phyloP scores from a whole-genome alignment of 2,797 vertebrate genomes.

The Aplochiton taeniatus region DNA sequence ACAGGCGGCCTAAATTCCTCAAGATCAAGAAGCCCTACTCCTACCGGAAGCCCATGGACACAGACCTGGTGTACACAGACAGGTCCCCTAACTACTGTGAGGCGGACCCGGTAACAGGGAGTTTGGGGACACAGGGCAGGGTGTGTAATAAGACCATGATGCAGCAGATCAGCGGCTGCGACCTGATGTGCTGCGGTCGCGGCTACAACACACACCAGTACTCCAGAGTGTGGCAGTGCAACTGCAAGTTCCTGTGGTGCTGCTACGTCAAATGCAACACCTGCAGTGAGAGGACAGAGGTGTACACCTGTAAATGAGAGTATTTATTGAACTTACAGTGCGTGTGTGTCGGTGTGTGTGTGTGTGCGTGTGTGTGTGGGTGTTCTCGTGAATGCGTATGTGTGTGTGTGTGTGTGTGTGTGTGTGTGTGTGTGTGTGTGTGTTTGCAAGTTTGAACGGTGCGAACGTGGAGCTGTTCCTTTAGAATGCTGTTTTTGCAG shows the following conservation, averaged over 20 bases:
- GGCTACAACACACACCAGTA: constrained; percentile 99
- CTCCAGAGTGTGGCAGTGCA: constrained; percentile 96
- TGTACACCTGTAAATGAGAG: constrained; percentile 94
- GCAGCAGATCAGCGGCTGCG: constrained; percentile 89
- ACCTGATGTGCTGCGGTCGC: constrained; percentile 96
- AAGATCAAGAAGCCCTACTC: constrained; percentile 95
- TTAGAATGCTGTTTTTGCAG: constrained; percentile 37
- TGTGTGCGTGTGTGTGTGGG: background rate
- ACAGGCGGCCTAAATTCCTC: constrained; percentile 94
- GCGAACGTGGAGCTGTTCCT: constrained; percentile 33
- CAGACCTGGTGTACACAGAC: constrained; percentile 95
- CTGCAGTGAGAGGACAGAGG: constrained; percentile 96
- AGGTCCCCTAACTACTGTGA: constrained; percentile 98
- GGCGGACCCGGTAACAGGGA: constrained; percentile 88
- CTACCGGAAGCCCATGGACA: constrained; percentile 95
- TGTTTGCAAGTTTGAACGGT: constrained; percentile 25
- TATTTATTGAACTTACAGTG: constrained; percentile 55
- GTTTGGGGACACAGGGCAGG: constrained; percentile 92
- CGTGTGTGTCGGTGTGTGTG: background rate
- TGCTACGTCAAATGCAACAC: constrained; percentile 99
- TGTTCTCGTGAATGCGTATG: background rate
- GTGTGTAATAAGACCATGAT: constrained; percentile 95
- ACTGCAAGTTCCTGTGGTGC: constrained; percentile 99
- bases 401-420: constrained; percentile 19
- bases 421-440: constrained; percentile 4